A percentile compares a stretch with the other conserved stretches of the same genome.
phyloP scores from a whole-genome alignment of 2,113 vertebrate genomes.

The Chlorodrepanis virens region DNA sequence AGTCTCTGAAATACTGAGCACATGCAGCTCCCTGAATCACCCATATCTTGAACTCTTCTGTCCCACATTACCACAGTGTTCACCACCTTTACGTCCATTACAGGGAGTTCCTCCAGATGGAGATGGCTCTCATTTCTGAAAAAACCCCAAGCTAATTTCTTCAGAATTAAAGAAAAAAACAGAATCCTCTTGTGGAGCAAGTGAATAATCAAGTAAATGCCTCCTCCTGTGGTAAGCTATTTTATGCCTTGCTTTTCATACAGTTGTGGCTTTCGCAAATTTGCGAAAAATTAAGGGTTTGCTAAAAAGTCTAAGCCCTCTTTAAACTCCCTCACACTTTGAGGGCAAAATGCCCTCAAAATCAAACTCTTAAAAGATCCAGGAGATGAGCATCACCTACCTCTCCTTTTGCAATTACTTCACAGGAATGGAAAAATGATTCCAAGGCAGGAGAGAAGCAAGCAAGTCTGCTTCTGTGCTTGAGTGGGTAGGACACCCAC shows the following conservation, averaged over 20 bases:
- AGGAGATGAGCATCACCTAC: not conserved
- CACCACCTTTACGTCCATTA: not conserved
- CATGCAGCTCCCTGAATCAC: not conserved
- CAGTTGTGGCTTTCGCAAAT: not conserved
- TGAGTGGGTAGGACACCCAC: not conserved
- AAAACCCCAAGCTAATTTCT: not conserved
- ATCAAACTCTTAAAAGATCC: not conserved
- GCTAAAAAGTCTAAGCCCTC: not conserved
- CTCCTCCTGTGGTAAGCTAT: not conserved
- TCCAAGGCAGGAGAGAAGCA: not conserved
- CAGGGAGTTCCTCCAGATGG: not conserved
- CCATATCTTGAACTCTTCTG: not conserved
- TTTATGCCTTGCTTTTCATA: not conserved
- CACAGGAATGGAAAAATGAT: not conserved
- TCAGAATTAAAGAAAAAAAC: not conserved
- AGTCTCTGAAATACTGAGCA: not conserved
- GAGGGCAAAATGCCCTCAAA: not conserved
- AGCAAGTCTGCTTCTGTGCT: not conserved
- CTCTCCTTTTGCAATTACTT: not conserved
- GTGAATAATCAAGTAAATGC: not conserved
- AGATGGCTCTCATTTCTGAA: not conserved
- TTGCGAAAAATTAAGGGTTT: not conserved
- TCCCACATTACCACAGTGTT: not conserved
- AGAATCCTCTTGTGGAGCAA: not conserved
- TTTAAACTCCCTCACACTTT: not conserved